Evolutionary conservation across 2,797 vertebrate species (phyloP).

Genomic region (Sebastes dallii): DNA sequence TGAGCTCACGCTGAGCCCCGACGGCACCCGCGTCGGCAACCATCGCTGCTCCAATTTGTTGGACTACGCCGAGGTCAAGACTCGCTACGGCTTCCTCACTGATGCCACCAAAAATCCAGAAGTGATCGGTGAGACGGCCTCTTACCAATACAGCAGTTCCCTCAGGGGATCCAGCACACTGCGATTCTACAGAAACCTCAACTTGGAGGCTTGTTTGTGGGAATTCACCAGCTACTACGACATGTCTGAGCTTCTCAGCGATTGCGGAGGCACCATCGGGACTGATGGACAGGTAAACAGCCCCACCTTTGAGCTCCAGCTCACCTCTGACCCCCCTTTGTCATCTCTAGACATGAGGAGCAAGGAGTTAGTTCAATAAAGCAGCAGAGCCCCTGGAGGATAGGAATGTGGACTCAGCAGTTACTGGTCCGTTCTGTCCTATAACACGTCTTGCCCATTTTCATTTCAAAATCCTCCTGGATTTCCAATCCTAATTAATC

Average conservation of each 20-base stretch:
- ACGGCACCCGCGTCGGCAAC: slow-evolving; percentile 93
- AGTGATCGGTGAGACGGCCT: slow-evolving; percentile 88
- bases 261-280: slow-evolving; percentile 92
- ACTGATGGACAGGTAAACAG: slow-evolving; percentile 93
- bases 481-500: slow-evolving; percentile 33
- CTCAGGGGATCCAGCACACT: slow-evolving; percentile 86
- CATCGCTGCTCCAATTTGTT: slow-evolving; percentile 96
- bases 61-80: slow-evolving; percentile 90
- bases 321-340: slow-evolving; percentile 83
- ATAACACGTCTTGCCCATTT: not conserved
- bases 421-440: slow-evolving; percentile 15
- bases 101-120: slow-evolving; percentile 86
- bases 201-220: slow-evolving; percentile 95
- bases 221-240: slow-evolving; percentile 94
- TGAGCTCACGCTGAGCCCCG: slow-evolving; percentile 92
- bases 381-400: not conserved
- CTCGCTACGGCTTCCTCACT: slow-evolving; percentile 91
- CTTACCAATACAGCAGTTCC: slow-evolving; percentile 88
- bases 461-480: not conserved
- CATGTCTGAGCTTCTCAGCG: slow-evolving; percentile 94
- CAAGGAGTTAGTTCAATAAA: slow-evolving; percentile 21
- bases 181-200: slow-evolving; percentile 93
- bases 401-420: slow-evolving; percentile 38
- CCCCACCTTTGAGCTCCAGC: slow-evolving; percentile 81
- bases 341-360: slow-evolving; percentile 31